phyloP scores from a whole-genome alignment of 2,888 invertebrate species.

The Laothoe populi region DNA sequence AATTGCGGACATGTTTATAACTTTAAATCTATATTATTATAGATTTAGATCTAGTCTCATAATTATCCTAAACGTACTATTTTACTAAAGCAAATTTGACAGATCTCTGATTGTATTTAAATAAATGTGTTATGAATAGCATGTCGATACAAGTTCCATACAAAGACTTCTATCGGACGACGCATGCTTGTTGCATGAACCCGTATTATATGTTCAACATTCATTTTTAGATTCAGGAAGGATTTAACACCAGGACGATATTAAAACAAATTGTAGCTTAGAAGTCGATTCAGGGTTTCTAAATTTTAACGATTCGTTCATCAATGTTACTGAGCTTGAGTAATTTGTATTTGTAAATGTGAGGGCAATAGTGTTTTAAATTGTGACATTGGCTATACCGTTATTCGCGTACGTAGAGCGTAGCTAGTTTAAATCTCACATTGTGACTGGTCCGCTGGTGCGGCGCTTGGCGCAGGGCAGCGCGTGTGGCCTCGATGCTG shows the following conservation, averaged over 20 bases:
- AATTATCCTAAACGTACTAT: neutral
- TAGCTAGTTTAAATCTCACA: conserved; percentile 83
- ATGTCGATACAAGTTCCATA: conserved; percentile 53
- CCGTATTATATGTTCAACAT: conserved; percentile 43
- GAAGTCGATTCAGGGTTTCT: conserved; percentile 9
- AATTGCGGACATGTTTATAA: no score
- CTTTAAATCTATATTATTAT: neutral
- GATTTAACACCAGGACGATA: conserved; percentile 11
- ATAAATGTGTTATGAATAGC: conserved; percentile 42
- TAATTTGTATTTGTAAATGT: neutral
- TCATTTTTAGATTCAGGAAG: conserved; percentile 26
- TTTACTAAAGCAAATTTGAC: conserved; percentile 24
- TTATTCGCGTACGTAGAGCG: conserved; percentile 63
- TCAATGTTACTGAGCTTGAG: neutral
- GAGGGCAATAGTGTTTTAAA: neutral
- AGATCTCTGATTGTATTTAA: conserved; percentile 30
- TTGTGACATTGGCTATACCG: conserved; percentile 12
- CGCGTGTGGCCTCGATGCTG: conserved; percentile 81
- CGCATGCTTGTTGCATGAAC: conserved; percentile 76
- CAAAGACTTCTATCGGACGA: conserved; percentile 51
- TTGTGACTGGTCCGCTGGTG: conserved; percentile 85
- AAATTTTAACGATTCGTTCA: conserved; percentile 5
- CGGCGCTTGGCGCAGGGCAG: conserved; percentile 84
- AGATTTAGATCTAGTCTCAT: neutral
- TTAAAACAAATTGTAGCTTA: conserved; percentile 5